Percentiles rank a stretch among this genome's conserved stretches.
phyloP scores from a whole-genome alignment of 1,140 invertebrate genomes.

The Aphidius gifuensis region DNA sequence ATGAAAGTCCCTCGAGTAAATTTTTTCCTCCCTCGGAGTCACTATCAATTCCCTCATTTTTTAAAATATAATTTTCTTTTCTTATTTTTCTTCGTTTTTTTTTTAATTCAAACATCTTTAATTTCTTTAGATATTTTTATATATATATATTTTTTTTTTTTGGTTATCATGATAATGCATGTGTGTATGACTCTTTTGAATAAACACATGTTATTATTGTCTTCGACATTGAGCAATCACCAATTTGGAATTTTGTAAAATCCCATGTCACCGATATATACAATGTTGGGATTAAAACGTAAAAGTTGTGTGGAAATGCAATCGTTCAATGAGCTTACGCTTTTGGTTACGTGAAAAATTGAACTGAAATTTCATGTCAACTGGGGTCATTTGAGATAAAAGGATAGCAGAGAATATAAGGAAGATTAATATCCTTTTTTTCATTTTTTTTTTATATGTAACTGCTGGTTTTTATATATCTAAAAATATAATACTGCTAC shows the following conservation, averaged over 20 bases:
- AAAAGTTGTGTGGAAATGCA: background rate
- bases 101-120: constrained; percentile 13
- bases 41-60: background rate
- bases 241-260: constrained; percentile 32
- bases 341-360: constrained; percentile 10
- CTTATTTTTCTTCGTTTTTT: background rate
- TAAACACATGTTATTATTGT: constrained; percentile 29
- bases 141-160: too few species aligned
- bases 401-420: background rate
- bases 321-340: constrained; percentile 6
- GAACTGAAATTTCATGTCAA: background rate
- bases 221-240: constrained; percentile 34
- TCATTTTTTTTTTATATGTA: background rate
- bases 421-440: too few species aligned
- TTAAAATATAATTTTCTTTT: background rate
- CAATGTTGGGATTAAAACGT: constrained; percentile 30
- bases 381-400: background rate
- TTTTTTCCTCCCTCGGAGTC: background rate
- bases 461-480: constrained; percentile 13
- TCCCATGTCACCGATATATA: constrained; percentile 12
- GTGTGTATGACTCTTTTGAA: constrained; percentile 14
- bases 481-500: background rate
- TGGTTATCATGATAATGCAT: background rate
- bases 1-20: constrained; percentile 25
- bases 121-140: too few species aligned